Percentiles rank a stretch among this genome's conserved stretches.
Evolutionary conservation across 2,113 vertebrate species (phyloP).

Genomic region (Macquaria australasica): DNA sequence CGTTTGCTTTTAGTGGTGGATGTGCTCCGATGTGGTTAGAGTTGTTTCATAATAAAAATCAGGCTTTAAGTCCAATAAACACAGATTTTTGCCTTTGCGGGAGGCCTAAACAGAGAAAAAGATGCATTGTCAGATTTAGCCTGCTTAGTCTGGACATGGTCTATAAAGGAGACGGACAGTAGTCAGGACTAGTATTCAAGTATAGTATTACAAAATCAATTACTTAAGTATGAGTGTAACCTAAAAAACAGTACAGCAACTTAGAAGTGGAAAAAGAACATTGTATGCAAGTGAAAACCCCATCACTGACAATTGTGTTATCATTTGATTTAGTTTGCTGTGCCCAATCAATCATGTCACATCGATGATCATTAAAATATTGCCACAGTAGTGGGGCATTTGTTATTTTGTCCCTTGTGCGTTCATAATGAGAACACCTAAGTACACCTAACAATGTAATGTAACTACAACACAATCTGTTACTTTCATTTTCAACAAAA

Average conservation of each 20-base stretch:
- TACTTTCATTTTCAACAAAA: not conserved
- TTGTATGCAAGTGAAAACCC: not conserved
- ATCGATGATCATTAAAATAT: not conserved
- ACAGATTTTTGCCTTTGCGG: not conserved
- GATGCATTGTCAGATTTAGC: not conserved
- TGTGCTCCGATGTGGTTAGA: not conserved
- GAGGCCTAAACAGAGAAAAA: not conserved
- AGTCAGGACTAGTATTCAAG: not conserved
- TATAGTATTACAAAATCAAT: not conserved
- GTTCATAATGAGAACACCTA: not conserved
- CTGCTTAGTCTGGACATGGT: too few relatives aligned
- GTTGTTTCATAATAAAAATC: not conserved
- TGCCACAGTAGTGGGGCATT: not conserved
- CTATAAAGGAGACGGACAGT: not conserved
- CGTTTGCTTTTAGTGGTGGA: not conserved
- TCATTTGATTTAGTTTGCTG: not conserved
- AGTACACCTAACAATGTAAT: not conserved
- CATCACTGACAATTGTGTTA: not conserved
- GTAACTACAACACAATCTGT: not conserved
- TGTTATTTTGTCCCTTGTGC: not conserved
- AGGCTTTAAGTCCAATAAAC: not conserved
- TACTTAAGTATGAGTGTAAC: not conserved
- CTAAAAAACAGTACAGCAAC: not conserved
- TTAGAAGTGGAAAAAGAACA: not conserved
- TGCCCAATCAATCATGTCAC: not conserved